These are phyloP conservation scores for Vulpes vulpes DNA, from an alignment of 2,113 vertebrate species.

Conservation along the genomic window DNA sequence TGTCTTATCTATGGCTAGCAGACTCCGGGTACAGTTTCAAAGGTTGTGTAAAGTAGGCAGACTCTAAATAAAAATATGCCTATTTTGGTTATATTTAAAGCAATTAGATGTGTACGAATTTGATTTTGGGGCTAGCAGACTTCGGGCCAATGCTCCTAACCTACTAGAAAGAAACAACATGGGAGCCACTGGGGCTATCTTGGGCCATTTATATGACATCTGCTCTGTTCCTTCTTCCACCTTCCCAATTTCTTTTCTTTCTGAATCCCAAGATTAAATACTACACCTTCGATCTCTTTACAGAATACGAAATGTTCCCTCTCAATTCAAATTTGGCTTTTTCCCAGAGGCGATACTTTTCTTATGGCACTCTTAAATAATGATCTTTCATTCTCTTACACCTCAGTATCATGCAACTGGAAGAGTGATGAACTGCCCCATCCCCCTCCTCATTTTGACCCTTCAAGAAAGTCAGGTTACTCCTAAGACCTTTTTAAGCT, in stretches of 20 bases:
- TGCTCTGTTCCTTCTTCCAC: neutral
- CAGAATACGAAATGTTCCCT: neutral
- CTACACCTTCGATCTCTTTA: neutral
- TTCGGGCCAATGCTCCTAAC: neutral
- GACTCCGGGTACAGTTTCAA: neutral
- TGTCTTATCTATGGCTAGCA: neutral
- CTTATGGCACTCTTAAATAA: neutral
- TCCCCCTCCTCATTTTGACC: neutral
- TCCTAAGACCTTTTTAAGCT: neutral
- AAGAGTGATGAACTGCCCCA: neutral
- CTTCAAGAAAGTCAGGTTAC: neutral
- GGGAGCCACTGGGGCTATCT: neutral
- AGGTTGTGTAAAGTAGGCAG: neutral
- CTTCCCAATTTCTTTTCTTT: neutral
- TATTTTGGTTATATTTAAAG: neutral
- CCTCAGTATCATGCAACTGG: neutral
- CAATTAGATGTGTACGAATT: neutral
- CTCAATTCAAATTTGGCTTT: neutral
- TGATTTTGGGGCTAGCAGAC: neutral
- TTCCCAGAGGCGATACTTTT: neutral
- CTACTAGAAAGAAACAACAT: neutral
- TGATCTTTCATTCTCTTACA: neutral
- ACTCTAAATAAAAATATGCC: conserved; percentile 17
- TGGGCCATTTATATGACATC: neutral
- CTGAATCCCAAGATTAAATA: neutral